phyloP scores from a whole-genome alignment of 2,113 vertebrate species.

The Xenus cinereus region DNA sequence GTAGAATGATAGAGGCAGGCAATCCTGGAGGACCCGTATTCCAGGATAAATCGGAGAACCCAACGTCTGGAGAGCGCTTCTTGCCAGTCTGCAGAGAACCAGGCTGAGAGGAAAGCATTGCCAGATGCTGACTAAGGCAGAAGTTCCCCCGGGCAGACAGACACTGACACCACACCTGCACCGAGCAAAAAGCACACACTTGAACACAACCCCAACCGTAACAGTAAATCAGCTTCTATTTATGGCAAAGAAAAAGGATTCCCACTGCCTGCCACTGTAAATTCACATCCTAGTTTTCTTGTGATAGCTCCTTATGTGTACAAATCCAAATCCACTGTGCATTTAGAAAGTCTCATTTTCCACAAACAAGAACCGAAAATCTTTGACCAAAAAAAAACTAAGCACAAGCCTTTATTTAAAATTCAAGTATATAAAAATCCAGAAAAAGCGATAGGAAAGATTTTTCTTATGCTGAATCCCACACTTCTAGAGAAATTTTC shows the following conservation, averaged over 20 bases:
- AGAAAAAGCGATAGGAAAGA: neutral
- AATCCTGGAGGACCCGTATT: neutral
- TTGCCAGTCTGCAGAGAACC: neutral
- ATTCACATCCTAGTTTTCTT: neutral
- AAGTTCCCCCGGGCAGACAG: neutral
- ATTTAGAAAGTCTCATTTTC: neutral
- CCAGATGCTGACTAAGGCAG: neutral
- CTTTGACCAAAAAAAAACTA: neutral
- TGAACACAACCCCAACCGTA: neutral
- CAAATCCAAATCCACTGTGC: neutral
- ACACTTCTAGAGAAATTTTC: neutral
- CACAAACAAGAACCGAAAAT: neutral
- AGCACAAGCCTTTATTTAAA: neutral
- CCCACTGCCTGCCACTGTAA: neutral
- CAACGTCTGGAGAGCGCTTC: neutral
- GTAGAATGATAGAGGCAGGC: neutral
- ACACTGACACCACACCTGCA: neutral
- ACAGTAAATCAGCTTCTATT: neutral
- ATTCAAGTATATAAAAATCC: neutral
- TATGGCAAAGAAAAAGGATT: neutral
- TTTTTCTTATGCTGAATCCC: neutral
- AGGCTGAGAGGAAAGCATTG: neutral
- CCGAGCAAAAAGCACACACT: neutral
- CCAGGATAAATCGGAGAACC: neutral
- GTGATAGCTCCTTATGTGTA: accelerated